Evolutionary conservation across 2,797 vertebrate genomes (phyloP).

Genomic region (Anomalospiza imberbis): DNA sequence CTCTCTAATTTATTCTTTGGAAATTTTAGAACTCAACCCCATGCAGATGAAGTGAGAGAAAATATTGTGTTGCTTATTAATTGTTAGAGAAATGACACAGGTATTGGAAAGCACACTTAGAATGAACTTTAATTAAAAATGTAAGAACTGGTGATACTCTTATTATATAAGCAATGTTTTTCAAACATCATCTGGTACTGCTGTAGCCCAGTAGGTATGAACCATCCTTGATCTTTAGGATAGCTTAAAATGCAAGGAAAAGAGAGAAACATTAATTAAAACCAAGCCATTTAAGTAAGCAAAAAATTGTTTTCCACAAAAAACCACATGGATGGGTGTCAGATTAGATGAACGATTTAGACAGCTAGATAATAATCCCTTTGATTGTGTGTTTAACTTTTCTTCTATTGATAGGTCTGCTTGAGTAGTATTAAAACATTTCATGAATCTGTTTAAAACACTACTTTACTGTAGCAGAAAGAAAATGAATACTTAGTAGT

Average conservation of each 20-base stretch:
- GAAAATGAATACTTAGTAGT: slow-evolving; percentile 44
- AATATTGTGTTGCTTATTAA: slow-evolving; percentile 35
- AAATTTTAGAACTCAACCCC: slow-evolving; percentile 17
- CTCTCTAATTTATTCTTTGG: slow-evolving; percentile 29
- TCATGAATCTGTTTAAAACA: slow-evolving; percentile 50
- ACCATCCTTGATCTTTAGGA: not conserved
- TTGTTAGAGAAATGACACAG: not conserved
- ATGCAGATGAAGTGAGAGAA: slow-evolving; percentile 1
- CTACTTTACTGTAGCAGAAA: slow-evolving; percentile 39
- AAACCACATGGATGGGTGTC: not conserved
- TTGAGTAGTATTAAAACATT: slow-evolving; percentile 47
- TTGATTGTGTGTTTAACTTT: slow-evolving; percentile 42
- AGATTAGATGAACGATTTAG: slow-evolving; percentile 16
- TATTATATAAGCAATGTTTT: not conserved
- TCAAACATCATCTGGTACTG: not conserved
- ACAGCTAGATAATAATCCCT: slow-evolving; percentile 27
- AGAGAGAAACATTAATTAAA: slow-evolving; percentile 42
- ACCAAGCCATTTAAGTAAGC: not conserved
- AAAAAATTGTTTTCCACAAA: slow-evolving; percentile 27
- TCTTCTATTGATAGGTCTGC: slow-evolving; percentile 41
- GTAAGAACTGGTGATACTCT: not conserved
- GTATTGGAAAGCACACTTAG: slow-evolving; percentile 1
- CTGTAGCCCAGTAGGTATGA: slow-evolving; percentile 9
- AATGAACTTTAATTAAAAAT: slow-evolving; percentile 45
- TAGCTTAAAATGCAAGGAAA: slow-evolving; percentile 17